Base-by-base conservation (phyloP, 2,888 invertebrate genomes). In the Acronicta aceris region DNA sequence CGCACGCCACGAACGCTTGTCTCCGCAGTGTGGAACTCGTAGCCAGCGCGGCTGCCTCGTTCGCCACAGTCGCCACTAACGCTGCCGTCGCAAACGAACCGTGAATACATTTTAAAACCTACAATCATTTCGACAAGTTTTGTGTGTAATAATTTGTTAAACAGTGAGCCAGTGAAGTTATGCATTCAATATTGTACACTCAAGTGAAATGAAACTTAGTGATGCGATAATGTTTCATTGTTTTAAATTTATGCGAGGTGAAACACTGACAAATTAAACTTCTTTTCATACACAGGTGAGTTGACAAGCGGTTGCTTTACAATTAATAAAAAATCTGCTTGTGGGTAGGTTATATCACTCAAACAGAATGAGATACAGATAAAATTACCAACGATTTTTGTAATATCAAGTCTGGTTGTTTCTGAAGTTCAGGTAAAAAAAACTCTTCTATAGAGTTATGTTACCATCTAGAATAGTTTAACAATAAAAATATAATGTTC, bases 201-300 rank as follows among this genome's bases (percentile, higher is more conserved):
- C 78, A 76, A 85, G 88, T 89, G 90, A 86, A 87, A 88, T 88
- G 84, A 84, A 81, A 88, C 83, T 88, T 82, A 87, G 82, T 82
- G 64, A 83, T 83, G 74, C 76, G 79, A 85, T 85, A 83, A 91
- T 91, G 89, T 89, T 86, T 78, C 71, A 82, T 90, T 89, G 81
- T 87, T 86, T 81, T 81, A 84, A 84, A 85, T 83, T 80, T 77
- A 81, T 74, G 72, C 71, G 78, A 73, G 74, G 81, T 82, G 83
- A 80, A 82, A 83, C 77, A 79, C 73, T 78, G 79, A 79, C 59
- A 59, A 59, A 56, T 71, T 66, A 59, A 72, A 67, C 74, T 77
- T 71, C 73, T 72, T 70, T 74, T 59, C 66, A 56, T 70, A 60
- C 57, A 74, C 78, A 71, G 83, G 85, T 84, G 56, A 68, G 69